Evolutionary conservation across 2,797 vertebrate species (phyloP).

Genomic region (Ambastaia sidthimunki): DNA sequence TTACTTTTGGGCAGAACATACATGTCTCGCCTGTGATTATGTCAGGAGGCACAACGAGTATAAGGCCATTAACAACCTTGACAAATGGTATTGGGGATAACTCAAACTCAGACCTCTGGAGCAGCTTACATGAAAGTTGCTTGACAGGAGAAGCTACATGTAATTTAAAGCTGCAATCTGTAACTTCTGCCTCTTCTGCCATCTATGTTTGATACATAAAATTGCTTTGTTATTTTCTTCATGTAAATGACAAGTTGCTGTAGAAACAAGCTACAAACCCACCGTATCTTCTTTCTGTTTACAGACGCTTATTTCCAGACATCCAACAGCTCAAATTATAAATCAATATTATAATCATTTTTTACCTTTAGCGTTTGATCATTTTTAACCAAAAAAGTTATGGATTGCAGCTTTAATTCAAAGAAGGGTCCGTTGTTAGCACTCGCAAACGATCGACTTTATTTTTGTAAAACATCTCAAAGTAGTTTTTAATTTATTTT

Average conservation of each 20-base stretch:
- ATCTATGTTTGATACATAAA: no score
- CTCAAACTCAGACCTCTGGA: constrained; percentile 33
- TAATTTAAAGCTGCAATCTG: constrained; percentile 9
- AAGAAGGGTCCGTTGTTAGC: constrained; percentile 9
- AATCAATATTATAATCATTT: no score
- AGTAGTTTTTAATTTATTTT: constrained; percentile 60
- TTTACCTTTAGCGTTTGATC: no score
- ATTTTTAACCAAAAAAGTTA: no score
- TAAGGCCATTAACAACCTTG: constrained; percentile 90
- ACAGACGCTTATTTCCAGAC: no score
- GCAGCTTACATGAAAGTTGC: not conserved
- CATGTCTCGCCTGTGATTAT: constrained; percentile 93
- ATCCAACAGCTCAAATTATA: no score
- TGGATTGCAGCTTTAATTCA: not conserved
- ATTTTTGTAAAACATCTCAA: constrained; percentile 59
- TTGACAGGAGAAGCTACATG: constrained; percentile 11
- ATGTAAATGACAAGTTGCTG: no score
- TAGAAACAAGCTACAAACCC: no score
- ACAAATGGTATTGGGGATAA: constrained; percentile 98
- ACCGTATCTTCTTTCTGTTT: no score
- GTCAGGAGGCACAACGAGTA: constrained; percentile 94
- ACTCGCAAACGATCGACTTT: constrained; percentile 36
- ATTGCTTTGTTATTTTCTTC: no score
- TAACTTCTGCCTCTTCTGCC: no score
- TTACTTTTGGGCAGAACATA: constrained; percentile 96